These are phyloP conservation scores for Eretmocerus hayati DNA, from an alignment of 2,888 invertebrate species.

Conservation along the genomic window DNA sequence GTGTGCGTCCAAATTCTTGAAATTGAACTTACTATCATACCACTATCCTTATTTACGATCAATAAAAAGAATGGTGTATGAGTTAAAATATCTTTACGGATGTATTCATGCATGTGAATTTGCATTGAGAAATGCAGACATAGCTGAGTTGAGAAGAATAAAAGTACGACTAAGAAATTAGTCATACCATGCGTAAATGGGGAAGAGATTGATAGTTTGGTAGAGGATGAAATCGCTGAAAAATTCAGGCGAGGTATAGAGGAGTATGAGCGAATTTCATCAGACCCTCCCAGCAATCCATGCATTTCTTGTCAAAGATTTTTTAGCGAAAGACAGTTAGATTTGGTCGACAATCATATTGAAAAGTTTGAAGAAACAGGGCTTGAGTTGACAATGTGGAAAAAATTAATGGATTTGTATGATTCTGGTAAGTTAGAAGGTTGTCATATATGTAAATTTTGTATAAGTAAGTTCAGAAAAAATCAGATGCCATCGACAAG, in stretches of 20 bases:
- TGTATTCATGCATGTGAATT: not conserved
- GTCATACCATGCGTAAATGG: not conserved
- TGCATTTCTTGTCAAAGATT: constrained; percentile 2
- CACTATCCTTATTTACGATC: not conserved
- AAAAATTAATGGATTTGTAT: constrained; percentile 10
- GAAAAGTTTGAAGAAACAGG: not conserved
- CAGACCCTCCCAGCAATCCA: not conserved
- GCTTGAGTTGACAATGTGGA: constrained; percentile 1
- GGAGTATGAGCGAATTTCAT: not conserved
- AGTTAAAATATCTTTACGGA: not conserved
- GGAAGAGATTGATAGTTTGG: not conserved
- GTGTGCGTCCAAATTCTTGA: constrained; percentile 3
- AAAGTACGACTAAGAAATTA: not conserved
- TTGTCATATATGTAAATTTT: constrained; percentile 19
- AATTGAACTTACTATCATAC: not conserved
- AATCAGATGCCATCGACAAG: constrained; percentile 28
- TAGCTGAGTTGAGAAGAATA: not conserved
- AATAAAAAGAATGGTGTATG: not conserved
- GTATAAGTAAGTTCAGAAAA: constrained; percentile 21
- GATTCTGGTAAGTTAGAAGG: not conserved
- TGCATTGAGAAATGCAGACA: not conserved
- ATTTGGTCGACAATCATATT: not conserved
- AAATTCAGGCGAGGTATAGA: not conserved
- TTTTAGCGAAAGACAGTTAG: not conserved
- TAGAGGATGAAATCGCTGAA: not conserved